phyloP scores from a whole-genome alignment of 2,888 invertebrate species.

The Branchipolynoe longqiensis region DNA sequence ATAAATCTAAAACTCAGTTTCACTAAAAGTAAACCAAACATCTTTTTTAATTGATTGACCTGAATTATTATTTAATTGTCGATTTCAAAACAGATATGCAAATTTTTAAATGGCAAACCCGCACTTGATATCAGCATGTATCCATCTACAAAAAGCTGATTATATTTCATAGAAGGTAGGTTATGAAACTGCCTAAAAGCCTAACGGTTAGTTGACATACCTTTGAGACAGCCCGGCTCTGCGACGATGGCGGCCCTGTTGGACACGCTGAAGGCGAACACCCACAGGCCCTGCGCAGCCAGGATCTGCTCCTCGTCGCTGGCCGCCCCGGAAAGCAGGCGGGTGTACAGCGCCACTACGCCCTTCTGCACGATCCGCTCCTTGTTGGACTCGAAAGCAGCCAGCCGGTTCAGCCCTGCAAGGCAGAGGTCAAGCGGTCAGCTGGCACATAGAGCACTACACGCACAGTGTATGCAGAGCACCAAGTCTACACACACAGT shows the following conservation, averaged over 20 bases:
- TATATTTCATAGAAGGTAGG: not conserved
- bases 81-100: too few species aligned
- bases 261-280: constrained; percentile 73
- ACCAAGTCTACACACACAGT: too few species aligned
- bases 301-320: constrained; percentile 71
- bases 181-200: not conserved
- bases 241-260: constrained; percentile 70
- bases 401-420: constrained; percentile 72
- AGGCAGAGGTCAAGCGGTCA: too few species aligned
- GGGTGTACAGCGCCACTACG: constrained; percentile 71
- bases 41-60: too few species aligned
- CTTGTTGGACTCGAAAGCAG: constrained; percentile 77
- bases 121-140: too few species aligned
- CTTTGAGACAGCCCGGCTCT: constrained; percentile 72
- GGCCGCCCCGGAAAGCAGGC: constrained; percentile 65
- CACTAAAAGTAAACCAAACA: too few species aligned
- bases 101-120: too few species aligned
- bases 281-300: constrained; percentile 75
- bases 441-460: too few species aligned
- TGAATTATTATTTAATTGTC: too few species aligned
- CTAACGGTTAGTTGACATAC: constrained; percentile 69
- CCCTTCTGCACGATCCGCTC: constrained; percentile 73
- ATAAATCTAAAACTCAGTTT: too few species aligned
- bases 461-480: too few species aligned
- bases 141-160: not conserved